Evolutionary conservation across 2,113 vertebrate genomes (phyloP).

Genomic region (Delphinus delphis): DNA sequence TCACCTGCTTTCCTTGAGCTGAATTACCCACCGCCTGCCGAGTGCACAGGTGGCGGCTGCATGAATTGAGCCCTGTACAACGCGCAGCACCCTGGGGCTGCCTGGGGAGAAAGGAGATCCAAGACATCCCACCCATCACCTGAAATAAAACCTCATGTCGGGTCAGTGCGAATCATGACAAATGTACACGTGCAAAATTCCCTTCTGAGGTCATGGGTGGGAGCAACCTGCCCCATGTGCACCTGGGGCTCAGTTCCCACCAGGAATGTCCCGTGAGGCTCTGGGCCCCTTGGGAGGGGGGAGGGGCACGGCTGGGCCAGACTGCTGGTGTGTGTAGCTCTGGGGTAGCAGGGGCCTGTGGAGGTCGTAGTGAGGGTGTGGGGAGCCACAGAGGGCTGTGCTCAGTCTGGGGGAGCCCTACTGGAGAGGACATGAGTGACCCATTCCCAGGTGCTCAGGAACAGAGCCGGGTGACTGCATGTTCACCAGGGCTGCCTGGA

Average conservation of each 20-base stretch:
- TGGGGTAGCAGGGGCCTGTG: neutral
- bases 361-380: neutral
- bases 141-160: neutral
- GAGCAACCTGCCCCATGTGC: neutral
- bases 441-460: accelerated
- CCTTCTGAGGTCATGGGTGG: neutral
- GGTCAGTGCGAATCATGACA: neutral
- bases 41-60: neutral
- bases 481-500: neutral
- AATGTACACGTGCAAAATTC: neutral
- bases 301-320: neutral
- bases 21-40: neutral
- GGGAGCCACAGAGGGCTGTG: neutral
- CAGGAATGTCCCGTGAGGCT: neutral
- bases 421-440: neutral
- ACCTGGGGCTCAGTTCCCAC: neutral
- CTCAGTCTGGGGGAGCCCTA: neutral
- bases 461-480: accelerated
- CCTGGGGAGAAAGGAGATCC: neutral
- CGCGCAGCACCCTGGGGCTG: neutral
- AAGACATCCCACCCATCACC: neutral
- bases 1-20: neutral
- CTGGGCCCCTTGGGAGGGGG: neutral
- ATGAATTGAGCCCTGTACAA: accelerated
- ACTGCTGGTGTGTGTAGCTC: accelerated